A percentile compares a stretch with the other conserved stretches of the same genome.
phyloP scores from a whole-genome alignment of 2,797 vertebrate species.

The Peromyscus nudipes region DNA sequence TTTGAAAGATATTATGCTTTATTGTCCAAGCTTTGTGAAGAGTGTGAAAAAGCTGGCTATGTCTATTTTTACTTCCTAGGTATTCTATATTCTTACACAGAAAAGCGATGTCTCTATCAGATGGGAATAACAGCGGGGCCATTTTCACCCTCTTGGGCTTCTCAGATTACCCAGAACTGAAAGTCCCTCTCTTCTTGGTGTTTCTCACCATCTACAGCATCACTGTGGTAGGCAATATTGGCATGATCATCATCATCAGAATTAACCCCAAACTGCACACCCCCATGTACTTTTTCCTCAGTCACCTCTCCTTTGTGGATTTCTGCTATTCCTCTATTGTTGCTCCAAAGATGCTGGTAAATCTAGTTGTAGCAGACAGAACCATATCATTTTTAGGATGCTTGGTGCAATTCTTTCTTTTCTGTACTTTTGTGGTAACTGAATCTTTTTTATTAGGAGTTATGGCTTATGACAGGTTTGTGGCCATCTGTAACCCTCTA shows the following conservation, averaged over 20 bases:
- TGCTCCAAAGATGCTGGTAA: slow-evolving; percentile 77
- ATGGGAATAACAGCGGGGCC: slow-evolving; percentile 42
- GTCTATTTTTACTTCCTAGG: slow-evolving; percentile 7
- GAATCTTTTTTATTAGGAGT: slow-evolving; percentile 56
- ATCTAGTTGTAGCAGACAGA: slow-evolving; percentile 70
- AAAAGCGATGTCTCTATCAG: slow-evolving; percentile 14
- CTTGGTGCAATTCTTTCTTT: slow-evolving; percentile 78
- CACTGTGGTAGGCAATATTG: slow-evolving; percentile 76
- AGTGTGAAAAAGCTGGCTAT: accelerated
- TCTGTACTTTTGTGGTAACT: slow-evolving; percentile 73
- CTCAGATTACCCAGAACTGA: slow-evolving; percentile 46
- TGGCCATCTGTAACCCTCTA: slow-evolving; percentile 83
- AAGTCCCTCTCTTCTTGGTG: neutral
- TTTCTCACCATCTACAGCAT: slow-evolving; percentile 71
- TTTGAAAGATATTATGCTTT: neutral
- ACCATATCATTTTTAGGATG: slow-evolving; percentile 78
- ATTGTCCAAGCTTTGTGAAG: neutral
- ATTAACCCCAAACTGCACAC: slow-evolving; percentile 75
- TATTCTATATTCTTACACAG: neutral
- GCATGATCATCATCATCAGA: slow-evolving; percentile 75
- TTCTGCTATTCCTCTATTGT: slow-evolving; percentile 78
- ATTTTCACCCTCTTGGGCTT: slow-evolving; percentile 64
- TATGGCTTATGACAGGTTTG: slow-evolving; percentile 75
- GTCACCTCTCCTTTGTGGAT: slow-evolving; percentile 81
- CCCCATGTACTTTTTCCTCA: slow-evolving; percentile 84